phyloP scores from a whole-genome alignment of 2,888 invertebrate species.

The Macroteleia sp. region DNA sequence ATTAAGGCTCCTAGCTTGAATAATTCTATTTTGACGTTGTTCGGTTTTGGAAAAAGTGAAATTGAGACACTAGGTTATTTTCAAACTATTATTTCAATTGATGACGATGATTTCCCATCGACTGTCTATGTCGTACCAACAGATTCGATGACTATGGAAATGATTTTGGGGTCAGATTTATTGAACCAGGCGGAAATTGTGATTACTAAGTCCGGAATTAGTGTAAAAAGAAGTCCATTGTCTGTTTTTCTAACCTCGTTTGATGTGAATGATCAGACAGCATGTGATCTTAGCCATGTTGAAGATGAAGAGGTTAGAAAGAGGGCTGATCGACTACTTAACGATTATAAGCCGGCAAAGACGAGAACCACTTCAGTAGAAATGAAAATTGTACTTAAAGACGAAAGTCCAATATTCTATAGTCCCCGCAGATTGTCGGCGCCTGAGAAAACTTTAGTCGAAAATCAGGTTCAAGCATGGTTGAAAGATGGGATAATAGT shows the following conservation, averaged over 20 bases:
- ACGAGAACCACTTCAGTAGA: conserved; percentile 49
- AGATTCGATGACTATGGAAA: conserved; percentile 10
- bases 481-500: conserved; percentile 70
- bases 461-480: conserved; percentile 71
- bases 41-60: conserved; percentile 10
- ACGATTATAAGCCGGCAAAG: conserved; percentile 65
- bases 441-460: conserved; percentile 60
- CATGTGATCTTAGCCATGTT: neutral
- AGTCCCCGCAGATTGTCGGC: conserved; percentile 61
- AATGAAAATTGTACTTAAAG: conserved; percentile 69
- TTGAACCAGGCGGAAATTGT: conserved; percentile 24
- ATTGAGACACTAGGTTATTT: neutral
- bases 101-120: conserved; percentile 4
- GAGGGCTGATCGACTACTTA: conserved; percentile 50
- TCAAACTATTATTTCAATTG: conserved; percentile 12
- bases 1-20: neutral
- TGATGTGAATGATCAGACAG: neutral
- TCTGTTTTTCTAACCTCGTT: conserved; percentile 18
- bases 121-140: conserved; percentile 33
- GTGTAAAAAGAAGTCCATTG: conserved; percentile 8
- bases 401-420: conserved; percentile 67
- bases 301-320: conserved; percentile 1
- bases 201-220: conserved; percentile 11
- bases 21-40: neutral
- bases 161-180: conserved; percentile 19